Evolutionary conservation across 1,140 invertebrate genomes (phyloP), one percentile per base, ranked within the genome.

Genomic region (Drosophila nannoptera): DNA sequence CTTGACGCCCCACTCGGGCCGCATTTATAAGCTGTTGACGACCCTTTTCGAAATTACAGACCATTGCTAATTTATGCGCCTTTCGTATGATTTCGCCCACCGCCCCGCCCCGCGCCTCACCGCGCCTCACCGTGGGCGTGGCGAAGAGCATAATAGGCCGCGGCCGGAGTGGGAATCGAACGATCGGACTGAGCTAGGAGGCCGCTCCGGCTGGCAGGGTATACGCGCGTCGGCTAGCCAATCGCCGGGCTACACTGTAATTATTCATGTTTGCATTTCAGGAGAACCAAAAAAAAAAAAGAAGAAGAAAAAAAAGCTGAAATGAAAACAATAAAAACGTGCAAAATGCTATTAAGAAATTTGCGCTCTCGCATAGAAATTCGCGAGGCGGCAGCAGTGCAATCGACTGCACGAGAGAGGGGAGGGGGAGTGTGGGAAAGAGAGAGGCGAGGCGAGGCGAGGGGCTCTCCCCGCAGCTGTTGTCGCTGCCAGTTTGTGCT

Each of bases 41-140:
- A 83, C 78, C 78, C 78, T 83, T 74, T 43, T 69, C 48, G 63
- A 78, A 86, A 81, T 86, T 86, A 86, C 81, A 81, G 81, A 86
- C 81, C 81, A 86, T 86, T 86, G 77, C 77, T 86, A 86, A 86
- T 86, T 86, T 86, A 86, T 86, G 81, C 81, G 81, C 70, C 81
- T 77, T 77, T 86, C 80, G 77, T 86, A 86, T 86, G 81, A 86
- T 86, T 86, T 14, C 11, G 29, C 9, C 48, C 12, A 56, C 50
- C 33, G 52, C 31, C 45, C n/a, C 38, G n/a, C 22, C 36, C 52
- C 40, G 36, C 60, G 7, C 60, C 38, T 31, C 53, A 52, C 55
- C 3, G 22, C 22, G 1, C 22, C 22, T 52, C 49, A 64, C 55
- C 49, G 52, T 43, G 52, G 77, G 77, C 77, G 77, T 80, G 77